These are phyloP conservation scores for Tetranychus cinnabarinus DNA, from an alignment of 1,140 invertebrate species.

Conservation along the genomic window DNA sequence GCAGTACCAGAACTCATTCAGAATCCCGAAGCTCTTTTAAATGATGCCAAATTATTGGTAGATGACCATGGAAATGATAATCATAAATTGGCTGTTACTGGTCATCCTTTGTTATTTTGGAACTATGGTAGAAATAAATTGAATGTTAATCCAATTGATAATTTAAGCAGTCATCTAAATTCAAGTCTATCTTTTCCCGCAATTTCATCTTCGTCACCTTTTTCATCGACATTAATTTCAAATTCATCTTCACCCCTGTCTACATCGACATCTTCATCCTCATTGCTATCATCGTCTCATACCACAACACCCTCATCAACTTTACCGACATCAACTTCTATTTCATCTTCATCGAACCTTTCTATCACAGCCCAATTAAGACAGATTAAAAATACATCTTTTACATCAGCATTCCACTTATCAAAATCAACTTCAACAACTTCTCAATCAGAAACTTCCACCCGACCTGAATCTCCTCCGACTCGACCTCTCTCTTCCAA, in stretches of 20 bases:
- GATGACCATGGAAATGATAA: constrained; percentile 66
- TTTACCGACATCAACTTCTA: background rate
- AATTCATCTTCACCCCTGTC: no score
- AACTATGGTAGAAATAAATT: background rate
- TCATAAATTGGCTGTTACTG: constrained; percentile 52
- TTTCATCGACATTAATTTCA: no score
- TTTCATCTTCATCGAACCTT: background rate
- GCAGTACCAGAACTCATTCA: constrained; percentile 70
- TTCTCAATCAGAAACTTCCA: background rate
- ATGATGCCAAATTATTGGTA: constrained; percentile 56
- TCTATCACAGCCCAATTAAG: background rate
- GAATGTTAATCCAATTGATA: no score
- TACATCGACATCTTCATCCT: background rate
- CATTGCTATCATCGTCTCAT: background rate
- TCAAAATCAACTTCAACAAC: background rate
- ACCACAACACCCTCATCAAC: background rate
- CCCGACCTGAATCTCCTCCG: constrained; percentile 4
- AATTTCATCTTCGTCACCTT: no score
- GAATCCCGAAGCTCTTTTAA: constrained; percentile 65
- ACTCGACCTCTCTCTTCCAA: constrained; percentile 1
- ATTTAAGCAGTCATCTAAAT: no score
- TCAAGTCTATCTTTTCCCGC: no score
- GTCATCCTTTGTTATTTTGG: constrained; percentile 38
- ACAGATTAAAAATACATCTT: background rate
- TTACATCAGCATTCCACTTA: background rate